These are phyloP conservation scores for Priapulus caudatus DNA, from an alignment of 2,888 invertebrate species.

Conservation along the genomic window DNA sequence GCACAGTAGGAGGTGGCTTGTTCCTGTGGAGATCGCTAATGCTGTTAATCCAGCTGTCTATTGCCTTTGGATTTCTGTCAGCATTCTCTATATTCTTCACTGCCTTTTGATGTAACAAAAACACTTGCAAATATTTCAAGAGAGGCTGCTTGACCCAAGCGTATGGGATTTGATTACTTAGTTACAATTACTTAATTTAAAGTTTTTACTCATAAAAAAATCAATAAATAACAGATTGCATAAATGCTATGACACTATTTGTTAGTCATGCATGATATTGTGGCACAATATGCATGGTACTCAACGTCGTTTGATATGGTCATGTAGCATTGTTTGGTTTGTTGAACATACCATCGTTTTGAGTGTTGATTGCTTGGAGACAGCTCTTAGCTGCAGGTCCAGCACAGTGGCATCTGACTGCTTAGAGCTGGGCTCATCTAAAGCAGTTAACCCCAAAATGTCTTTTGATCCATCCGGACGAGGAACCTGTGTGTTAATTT, in stretches of 20 bases:
- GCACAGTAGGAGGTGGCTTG: conserved; percentile 72
- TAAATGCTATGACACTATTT: too few species aligned
- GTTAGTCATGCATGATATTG: too few species aligned
- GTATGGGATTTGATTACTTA: too few species aligned
- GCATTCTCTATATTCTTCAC: conserved; percentile 69
- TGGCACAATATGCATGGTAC: too few species aligned
- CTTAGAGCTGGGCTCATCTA: conserved; percentile 87
- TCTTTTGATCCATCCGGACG: conserved; percentile 58
- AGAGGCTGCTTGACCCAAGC: not conserved
- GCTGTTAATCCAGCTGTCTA: conserved; percentile 93
- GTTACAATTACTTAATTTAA: too few species aligned
- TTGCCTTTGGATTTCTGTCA: conserved; percentile 66
- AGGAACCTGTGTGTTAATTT: conserved; percentile 42
- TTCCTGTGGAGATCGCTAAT: conserved; percentile 81
- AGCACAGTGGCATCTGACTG: conserved; percentile 92
- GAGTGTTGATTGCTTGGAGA: conserved; percentile 56
- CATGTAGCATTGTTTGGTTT: too few species aligned
- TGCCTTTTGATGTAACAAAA: conserved; percentile 24
- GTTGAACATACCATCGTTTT: conserved; percentile 42
- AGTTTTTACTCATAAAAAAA: too few species aligned
- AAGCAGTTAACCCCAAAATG: conserved; percentile 58
- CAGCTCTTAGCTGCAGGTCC: conserved; percentile 69
- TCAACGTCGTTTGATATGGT: too few species aligned
- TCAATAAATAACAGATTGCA: too few species aligned
- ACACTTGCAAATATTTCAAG: not conserved